Evolutionary conservation across 2,888 invertebrate genomes (phyloP), one percentile per base, ranked within the genome.

Genomic region (Cephus nigrinus): DNA sequence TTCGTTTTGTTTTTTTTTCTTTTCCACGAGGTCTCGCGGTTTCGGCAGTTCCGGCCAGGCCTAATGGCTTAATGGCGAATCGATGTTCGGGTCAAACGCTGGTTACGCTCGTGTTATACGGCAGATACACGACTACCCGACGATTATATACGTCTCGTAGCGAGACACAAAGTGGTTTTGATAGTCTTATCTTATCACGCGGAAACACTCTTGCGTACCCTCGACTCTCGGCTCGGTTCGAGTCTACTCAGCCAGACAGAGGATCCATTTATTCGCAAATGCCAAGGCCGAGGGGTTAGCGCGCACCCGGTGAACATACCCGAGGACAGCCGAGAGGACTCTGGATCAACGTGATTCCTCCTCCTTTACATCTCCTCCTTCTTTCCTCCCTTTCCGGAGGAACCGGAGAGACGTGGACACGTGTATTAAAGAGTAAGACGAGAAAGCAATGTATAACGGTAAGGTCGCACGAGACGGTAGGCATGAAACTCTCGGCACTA

Each of bases 231-330:
- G 86, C 84, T 84, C 84, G 85, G 84, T 80, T 80, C 80, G 76
- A 76, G 35, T 81, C 82, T 83, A 80, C 82, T 82, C 83, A 32
- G 36, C 69, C 80, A 81, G 82, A 89, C 89, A 89, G 89, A 86
- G 88, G 87, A 84, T 89, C 87, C 90, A 89, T 91, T 91, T 91
- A 90, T 90, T 89, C 89, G 88, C 87, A 85, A 90, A 87, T 86
- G 86, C 87, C 90, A 91, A 90, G 88, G 88, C 83, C 88, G 82
- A 76, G 73, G 36, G 80, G 78, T 77, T 55, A 74, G 79, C 74
- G 79, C 75, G 74, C 78, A 31, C 55, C 55, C 55, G 55, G 55
- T 55, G 55, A 55, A 55, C 55, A 55, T 55, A 55, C 55, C 55
- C 55, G 55, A 9, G 31, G 31, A 33, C 71, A 31, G 71, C 40